Percentiles rank a stretch among this genome's conserved stretches.
Evolutionary conservation across 2,888 invertebrate genomes (phyloP).

Genomic region (Mamestra brassicae): DNA sequence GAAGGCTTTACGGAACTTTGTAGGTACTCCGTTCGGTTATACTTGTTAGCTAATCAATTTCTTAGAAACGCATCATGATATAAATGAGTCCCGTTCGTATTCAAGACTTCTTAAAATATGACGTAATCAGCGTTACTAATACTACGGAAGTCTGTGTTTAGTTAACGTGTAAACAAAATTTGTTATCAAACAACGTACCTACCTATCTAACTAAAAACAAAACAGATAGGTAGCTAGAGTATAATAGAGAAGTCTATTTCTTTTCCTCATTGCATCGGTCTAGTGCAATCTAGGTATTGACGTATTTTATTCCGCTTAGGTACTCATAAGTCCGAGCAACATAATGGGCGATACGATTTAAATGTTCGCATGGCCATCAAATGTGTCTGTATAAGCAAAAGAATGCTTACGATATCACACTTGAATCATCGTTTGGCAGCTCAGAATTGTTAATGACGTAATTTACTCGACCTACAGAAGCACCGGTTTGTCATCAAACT

Average conservation of each 20-base stretch:
- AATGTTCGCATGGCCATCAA: slow-evolving; percentile 73
- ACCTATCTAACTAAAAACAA: neutral
- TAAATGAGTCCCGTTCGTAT: slow-evolving; percentile 17
- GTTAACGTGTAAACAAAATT: slow-evolving; percentile 14
- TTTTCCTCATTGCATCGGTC: slow-evolving; percentile 13
- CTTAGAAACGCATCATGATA: slow-evolving; percentile 37
- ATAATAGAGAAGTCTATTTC: neutral
- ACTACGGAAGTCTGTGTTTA: slow-evolving; percentile 29
- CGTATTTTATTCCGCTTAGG: slow-evolving; percentile 26
- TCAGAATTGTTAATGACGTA: slow-evolving; percentile 80
- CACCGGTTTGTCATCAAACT: slow-evolving; percentile 74
- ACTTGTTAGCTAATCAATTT: slow-evolving; percentile 45
- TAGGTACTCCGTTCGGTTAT: slow-evolving; percentile 55
- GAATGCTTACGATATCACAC: slow-evolving; percentile 76
- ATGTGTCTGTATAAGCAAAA: slow-evolving; percentile 67
- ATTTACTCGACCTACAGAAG: slow-evolving; percentile 81
- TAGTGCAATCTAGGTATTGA: slow-evolving; percentile 14
- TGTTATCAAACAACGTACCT: slow-evolving; percentile 39
- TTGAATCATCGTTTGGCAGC: slow-evolving; percentile 79
- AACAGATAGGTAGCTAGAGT: neutral
- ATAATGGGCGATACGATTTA: slow-evolving; percentile 59
- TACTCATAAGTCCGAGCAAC: slow-evolving; percentile 5
- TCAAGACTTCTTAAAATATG: slow-evolving; percentile 13
- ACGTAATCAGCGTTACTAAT: slow-evolving; percentile 26
- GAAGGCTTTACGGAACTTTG: slow-evolving; percentile 73